phyloP scores from a whole-genome alignment of 1,140 invertebrate species.

The Cydia strobilella region DNA sequence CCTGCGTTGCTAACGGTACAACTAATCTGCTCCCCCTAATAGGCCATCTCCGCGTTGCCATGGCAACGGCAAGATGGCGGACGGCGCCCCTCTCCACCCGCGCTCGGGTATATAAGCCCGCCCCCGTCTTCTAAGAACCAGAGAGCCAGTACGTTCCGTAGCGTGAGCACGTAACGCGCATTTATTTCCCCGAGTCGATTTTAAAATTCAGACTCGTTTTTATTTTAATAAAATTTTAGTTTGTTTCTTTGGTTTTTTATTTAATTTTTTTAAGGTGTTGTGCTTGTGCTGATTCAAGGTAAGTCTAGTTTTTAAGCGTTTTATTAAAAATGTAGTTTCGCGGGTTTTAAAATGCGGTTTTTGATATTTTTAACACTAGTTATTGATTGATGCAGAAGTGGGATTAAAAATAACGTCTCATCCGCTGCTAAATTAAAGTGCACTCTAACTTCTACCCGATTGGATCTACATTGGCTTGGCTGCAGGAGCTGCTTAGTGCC shows the following conservation, averaged over 20 bases:
- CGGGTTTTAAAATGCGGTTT: neutral
- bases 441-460: constrained; percentile 43
- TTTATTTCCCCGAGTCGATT: constrained; percentile 49
- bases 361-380: constrained; percentile 10
- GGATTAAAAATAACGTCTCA: constrained; percentile 58
- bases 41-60: constrained; percentile 76
- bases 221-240: constrained; percentile 41
- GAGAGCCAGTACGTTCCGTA: constrained; percentile 65
- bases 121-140: constrained; percentile 48
- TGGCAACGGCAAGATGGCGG: constrained; percentile 74
- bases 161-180: constrained; percentile 51
- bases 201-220: constrained; percentile 48
- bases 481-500: constrained; percentile 36
- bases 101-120: constrained; percentile 63
- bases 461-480: constrained; percentile 38
- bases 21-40: constrained; percentile 77
- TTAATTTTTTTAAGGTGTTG: constrained; percentile 46
- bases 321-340: neutral
- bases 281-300: constrained; percentile 33
- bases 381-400: constrained; percentile 62
- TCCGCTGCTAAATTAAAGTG: constrained; percentile 35
- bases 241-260: constrained; percentile 24
- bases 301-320: constrained; percentile 18
- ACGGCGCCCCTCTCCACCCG: constrained; percentile 49
- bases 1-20: constrained; percentile 50